A percentile compares a stretch with the other conserved stretches of the same genome.
Evolutionary conservation across 2,888 invertebrate genomes (phyloP).

Genomic region (Cybosia mesomella): DNA sequence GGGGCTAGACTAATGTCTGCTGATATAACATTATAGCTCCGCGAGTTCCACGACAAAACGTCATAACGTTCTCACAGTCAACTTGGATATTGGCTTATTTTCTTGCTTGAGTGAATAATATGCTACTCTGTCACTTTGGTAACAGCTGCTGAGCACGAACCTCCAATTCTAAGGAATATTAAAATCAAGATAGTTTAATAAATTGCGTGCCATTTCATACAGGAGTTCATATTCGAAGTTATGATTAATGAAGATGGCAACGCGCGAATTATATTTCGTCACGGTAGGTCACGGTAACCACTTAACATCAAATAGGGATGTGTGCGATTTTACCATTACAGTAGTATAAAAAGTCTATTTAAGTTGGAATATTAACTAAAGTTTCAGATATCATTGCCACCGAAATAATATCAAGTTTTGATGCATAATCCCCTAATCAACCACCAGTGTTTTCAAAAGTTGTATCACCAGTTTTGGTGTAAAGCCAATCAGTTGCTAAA

Average conservation of each 20-base stretch:
- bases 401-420: too few species aligned
- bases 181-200: background rate
- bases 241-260: slow-evolving; percentile 2
- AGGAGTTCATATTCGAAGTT: background rate
- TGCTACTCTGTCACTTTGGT: background rate
- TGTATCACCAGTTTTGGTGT: background rate
- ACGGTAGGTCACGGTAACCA: background rate
- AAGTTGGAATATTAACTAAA: background rate
- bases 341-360: background rate
- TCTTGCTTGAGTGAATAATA: background rate
- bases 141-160: background rate
- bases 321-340: background rate
- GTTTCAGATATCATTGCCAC: too few species aligned
- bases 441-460: too few species aligned
- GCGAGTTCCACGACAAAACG: slow-evolving; percentile 46
- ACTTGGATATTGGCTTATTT: slow-evolving; percentile 2
- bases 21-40: slow-evolving; percentile 60
- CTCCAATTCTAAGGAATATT: background rate
- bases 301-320: background rate
- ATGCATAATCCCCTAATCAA: background rate
- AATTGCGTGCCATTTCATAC: background rate
- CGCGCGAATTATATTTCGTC: background rate
- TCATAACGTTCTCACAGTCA: slow-evolving; percentile 22
- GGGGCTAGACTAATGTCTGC: slow-evolving; percentile 67
- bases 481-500: background rate